Conservation (phyloP, 2,113 vertebrate species). For the Pontoporia blainvillei region DNA sequence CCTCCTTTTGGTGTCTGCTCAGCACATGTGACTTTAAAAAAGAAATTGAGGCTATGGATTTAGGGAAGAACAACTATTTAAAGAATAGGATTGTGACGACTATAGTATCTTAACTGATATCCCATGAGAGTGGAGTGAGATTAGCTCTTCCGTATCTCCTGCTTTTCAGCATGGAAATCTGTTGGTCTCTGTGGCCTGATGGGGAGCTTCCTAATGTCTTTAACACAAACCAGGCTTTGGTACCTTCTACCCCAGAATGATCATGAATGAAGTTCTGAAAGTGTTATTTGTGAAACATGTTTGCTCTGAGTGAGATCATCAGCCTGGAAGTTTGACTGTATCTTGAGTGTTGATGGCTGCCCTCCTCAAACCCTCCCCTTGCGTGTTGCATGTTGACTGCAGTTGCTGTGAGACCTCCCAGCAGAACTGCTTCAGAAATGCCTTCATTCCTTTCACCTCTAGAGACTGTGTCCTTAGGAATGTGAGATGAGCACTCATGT, state of each 20-base stretch:
- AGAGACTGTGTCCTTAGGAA: background rate
- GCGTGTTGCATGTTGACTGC: background rate
- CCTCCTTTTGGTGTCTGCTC: background rate
- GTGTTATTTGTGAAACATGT: background rate
- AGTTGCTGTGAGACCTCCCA: background rate
- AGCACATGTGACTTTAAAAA: background rate
- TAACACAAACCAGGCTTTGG: background rate
- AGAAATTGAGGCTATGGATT: background rate
- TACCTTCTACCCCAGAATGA: background rate
- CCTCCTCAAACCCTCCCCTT: background rate
- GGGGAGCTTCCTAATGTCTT: background rate
- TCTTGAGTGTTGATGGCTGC: background rate
- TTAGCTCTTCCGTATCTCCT: background rate
- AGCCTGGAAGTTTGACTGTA: background rate
- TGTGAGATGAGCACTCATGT: background rate
- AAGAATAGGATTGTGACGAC: background rate
- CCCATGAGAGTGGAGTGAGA: background rate
- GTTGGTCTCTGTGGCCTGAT: background rate
- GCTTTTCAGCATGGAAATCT: background rate
- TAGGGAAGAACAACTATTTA: background rate
- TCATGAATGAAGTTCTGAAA: background rate
- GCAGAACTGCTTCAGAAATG: background rate
- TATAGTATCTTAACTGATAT: background rate
- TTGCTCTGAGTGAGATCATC: background rate
- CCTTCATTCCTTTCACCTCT: conserved; percentile 33